These are phyloP conservation scores for Drosophila kikkawai DNA, from an alignment of 1,140 invertebrate species.

Conservation along the genomic window DNA sequence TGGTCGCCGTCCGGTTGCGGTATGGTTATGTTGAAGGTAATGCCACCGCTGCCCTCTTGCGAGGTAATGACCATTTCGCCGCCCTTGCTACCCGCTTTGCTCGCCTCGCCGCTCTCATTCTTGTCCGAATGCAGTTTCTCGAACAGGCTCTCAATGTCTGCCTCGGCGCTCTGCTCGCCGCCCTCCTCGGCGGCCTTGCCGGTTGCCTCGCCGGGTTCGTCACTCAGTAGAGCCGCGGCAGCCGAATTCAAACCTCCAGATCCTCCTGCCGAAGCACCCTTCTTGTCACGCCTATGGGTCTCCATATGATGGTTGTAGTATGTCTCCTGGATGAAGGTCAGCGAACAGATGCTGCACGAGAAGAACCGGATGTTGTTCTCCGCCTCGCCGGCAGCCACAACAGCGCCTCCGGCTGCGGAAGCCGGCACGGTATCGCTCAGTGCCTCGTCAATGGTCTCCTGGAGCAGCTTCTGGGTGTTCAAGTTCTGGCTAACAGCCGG, in stretches of 20 bases:
- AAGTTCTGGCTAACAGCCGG: slow-evolving; percentile 59
- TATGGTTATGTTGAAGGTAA: slow-evolving; percentile 85
- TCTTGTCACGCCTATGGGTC: slow-evolving; percentile 79
- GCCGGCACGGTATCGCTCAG: slow-evolving; percentile 72
- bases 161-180: slow-evolving; percentile 67
- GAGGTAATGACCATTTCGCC: slow-evolving; percentile 82
- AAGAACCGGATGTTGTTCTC: slow-evolving; percentile 84
- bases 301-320: slow-evolving; percentile 85
- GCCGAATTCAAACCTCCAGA: slow-evolving; percentile 60
- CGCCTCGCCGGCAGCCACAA: slow-evolving; percentile 59
- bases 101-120: slow-evolving; percentile 57
- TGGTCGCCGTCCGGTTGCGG: slow-evolving; percentile 75
- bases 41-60: slow-evolving; percentile 80
- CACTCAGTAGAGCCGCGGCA: slow-evolving; percentile 74
- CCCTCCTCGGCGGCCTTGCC: slow-evolving; percentile 42
- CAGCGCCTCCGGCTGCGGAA: slow-evolving; percentile 29
- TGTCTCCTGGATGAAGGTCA: slow-evolving; percentile 84
- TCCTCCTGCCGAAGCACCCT: slow-evolving; percentile 44
- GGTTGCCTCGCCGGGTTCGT: slow-evolving; percentile 55
- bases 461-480: slow-evolving; percentile 82
- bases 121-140: slow-evolving; percentile 85
- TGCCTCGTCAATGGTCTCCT: slow-evolving; percentile 84
- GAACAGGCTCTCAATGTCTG: slow-evolving; percentile 84
- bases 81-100: slow-evolving; percentile 43
- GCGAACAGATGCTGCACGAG: slow-evolving; percentile 84